These are phyloP conservation scores for Pogona vitticeps DNA, from an alignment of 2,113 vertebrate genomes.

Conservation along the genomic window DNA sequence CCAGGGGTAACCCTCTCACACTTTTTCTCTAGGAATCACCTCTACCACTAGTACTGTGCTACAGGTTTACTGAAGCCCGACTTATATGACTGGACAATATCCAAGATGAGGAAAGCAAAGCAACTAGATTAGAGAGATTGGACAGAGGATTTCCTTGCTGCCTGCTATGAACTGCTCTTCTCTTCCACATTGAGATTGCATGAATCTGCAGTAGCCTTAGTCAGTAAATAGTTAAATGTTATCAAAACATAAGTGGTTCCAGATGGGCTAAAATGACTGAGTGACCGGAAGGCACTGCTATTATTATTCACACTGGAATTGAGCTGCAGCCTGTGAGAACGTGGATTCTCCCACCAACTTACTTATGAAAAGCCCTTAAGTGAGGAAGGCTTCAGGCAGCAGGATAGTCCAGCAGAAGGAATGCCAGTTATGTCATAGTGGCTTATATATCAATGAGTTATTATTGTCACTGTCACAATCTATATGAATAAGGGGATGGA, in stretches of 20 bases:
- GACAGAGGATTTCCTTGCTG: accelerated
- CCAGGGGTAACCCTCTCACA: too few species aligned
- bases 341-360: conserved; percentile 49
- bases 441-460: neutral
- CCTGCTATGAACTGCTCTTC: accelerated
- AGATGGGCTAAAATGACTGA: conserved; percentile 75
- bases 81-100: neutral
- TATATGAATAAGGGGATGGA: neutral
- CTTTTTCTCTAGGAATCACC: too few species aligned
- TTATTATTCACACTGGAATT: conserved; percentile 71
- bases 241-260: conserved; percentile 72
- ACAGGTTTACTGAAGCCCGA: neutral
- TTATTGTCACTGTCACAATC: neutral
- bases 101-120: neutral
- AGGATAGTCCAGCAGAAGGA: conserved; percentile 20
- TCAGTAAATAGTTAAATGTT: conserved; percentile 65
- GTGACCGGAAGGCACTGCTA: conserved; percentile 52
- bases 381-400: conserved; percentile 37
- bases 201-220: neutral
- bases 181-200: neutral
- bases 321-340: conserved; percentile 55
- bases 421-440: neutral
- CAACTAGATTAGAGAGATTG: neutral
- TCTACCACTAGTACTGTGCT: too few species aligned
- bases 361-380: conserved; percentile 22